Percentiles rank a stretch among this genome's conserved stretches.
Evolutionary conservation across 2,113 vertebrate genomes (phyloP).

Genomic region (Zapus hudsonius): DNA sequence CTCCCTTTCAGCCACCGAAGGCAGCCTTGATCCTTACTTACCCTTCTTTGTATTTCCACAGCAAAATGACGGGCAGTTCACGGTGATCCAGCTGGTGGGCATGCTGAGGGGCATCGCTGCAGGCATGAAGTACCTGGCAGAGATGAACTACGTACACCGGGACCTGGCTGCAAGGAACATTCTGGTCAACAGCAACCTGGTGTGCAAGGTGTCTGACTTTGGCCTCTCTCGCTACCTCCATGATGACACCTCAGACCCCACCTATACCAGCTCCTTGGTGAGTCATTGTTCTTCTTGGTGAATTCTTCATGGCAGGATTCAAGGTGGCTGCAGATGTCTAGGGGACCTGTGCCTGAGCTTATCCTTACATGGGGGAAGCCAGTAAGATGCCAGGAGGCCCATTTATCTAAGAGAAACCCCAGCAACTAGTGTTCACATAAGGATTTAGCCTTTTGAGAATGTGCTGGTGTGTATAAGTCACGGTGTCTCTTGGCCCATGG

Average conservation of each 20-base stretch:
- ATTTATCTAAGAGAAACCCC: not conserved
- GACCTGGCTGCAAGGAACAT: conserved; percentile 98
- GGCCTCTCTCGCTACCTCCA: conserved; percentile 98
- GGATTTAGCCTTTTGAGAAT: not conserved
- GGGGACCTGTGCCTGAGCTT: not conserved
- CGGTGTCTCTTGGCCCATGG: not conserved
- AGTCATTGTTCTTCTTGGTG: conserved; percentile 66
- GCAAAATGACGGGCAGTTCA: conserved; percentile 99
- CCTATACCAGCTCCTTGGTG: conserved; percentile 98
- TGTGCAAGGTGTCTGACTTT: conserved; percentile 98
- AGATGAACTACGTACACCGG: conserved; percentile 98
- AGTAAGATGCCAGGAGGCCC: fast-evolving
- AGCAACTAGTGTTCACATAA: not conserved
- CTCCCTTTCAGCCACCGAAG: not conserved
- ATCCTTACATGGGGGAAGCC: not conserved
- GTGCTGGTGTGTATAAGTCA: not conserved
- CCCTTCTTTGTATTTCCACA: conserved; percentile 74
- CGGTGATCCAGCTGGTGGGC: conserved; percentile 98
- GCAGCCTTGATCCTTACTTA: conserved; percentile 32
- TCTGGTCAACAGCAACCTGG: conserved; percentile 98
- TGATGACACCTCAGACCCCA: conserved; percentile 97
- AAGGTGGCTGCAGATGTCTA: not conserved
- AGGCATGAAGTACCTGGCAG: conserved; percentile 98
- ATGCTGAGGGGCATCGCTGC: conserved; percentile 98
- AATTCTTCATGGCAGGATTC: not conserved